Evolutionary conservation across 1,140 invertebrate genomes (phyloP).

Genomic region (Papilio glaucus): DNA sequence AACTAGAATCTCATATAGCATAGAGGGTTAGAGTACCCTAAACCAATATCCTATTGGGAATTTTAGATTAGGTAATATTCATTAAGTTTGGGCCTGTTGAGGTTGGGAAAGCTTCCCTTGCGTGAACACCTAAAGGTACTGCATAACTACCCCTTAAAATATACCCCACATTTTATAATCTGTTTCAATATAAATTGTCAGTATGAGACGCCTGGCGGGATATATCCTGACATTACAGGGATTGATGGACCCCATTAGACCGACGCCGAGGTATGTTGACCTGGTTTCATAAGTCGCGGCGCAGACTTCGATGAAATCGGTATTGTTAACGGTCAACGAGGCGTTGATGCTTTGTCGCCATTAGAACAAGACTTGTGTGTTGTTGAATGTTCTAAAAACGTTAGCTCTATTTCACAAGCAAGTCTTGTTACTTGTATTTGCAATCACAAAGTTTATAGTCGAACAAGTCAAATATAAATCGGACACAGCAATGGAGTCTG

Average conservation of each 20-base stretch:
- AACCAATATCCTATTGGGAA: no score
- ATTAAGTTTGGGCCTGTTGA: no score
- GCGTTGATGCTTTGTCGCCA: no score
- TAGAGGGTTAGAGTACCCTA: no score
- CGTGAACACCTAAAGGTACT: no score
- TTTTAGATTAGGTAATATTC: no score
- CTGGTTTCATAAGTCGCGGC: not conserved
- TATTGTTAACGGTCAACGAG: not conserved
- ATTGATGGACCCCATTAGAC: slow-evolving; percentile 1
- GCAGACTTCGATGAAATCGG: not conserved
- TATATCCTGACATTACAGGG: not conserved
- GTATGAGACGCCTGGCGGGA: not conserved
- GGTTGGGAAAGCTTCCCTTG: no score
- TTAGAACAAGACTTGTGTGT: no score
- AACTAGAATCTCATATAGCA: no score
- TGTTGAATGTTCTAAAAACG: not conserved
- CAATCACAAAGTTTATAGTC: not conserved
- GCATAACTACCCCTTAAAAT: not conserved
- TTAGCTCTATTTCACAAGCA: not conserved
- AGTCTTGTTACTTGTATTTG: not conserved
- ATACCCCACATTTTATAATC: not conserved
- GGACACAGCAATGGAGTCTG: not conserved
- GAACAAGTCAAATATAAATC: slow-evolving; percentile 12
- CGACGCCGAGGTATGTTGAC: not conserved
- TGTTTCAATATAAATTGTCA: not conserved